Evolutionary conservation across 1,140 invertebrate species (phyloP), one percentile per base, ranked within the genome.

Genomic region (Listronotus oregonensis): DNA sequence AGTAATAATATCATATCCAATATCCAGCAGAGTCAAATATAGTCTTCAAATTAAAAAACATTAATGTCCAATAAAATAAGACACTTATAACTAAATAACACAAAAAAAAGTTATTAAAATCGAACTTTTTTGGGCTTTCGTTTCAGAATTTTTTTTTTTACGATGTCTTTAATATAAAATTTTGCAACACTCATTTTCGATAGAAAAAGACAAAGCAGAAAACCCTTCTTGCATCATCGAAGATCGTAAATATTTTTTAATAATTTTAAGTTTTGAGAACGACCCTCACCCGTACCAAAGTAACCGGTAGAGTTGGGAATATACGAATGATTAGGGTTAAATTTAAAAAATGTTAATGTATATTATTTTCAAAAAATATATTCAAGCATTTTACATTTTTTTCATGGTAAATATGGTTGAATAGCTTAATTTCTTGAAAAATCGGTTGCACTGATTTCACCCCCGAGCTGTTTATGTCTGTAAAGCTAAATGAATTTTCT

Each of bases 391-490:
- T 27, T 5, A 27, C 21, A 5, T 47, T 47, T n/a, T 47, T 47
- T 47, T 12, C 12, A 15, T 47, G 18, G 14, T 34, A 31, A 51
- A 51, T 51, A 51, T 27, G 49, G 49, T 51, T 51, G 17, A 31
- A 51, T 51, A 31, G 31, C 49, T 18, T 31, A 51, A 51, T 31
- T 51, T 51, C 49, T 21, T 51, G 18, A 18, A 55, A 55, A 55
- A 55, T 55, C 51, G 51, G 51, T 55, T 39, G 51, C 31, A 55
- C 51, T 55, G 37, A 55, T 55, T 9, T 21, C 32, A 55, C 51
- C 37, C 51, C 34, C 37, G 51, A 55, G 51, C 31, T 39, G 51
- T 55, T 37, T 40, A 55, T 55, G 51, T 55, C 51, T 55, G 34
- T 39, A 55, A 51, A 18, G 49, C 49, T 17, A 27, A 7, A 47